Percentiles rank a stretch among this genome's conserved stretches.
Evolutionary conservation across 1,140 invertebrate genomes (phyloP).

Genomic region (Popillia japonica): DNA sequence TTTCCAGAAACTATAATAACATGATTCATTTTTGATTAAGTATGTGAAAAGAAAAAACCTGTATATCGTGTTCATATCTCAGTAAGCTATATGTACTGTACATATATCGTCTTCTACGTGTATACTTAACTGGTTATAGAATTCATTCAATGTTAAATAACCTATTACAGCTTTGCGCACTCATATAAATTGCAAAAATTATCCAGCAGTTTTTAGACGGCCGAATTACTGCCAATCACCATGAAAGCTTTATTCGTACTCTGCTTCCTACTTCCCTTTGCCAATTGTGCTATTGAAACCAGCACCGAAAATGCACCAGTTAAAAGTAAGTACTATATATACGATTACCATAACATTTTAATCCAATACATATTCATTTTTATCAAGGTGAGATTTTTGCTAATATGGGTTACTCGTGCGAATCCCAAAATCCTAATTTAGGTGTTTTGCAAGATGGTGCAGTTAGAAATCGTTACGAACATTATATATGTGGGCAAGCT

Average conservation of each 20-base stretch:
- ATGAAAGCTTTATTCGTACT: background rate
- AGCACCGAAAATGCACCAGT: background rate
- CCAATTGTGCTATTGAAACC: background rate
- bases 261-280: background rate
- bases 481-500: background rate
- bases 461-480: slow-evolving; percentile 4
- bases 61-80: too few relatives aligned
- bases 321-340: background rate
- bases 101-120: too few relatives aligned
- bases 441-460: background rate
- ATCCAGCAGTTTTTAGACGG: too few relatives aligned
- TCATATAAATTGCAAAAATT: too few relatives aligned
- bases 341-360: background rate
- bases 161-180: too few relatives aligned
- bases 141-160: too few relatives aligned
- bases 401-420: background rate
- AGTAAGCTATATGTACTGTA: too few relatives aligned
- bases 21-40: too few relatives aligned
- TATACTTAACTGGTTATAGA: too few relatives aligned
- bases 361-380: background rate
- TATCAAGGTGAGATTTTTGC: background rate
- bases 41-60: too few relatives aligned
- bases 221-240: too few relatives aligned
- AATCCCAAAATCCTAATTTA: background rate
- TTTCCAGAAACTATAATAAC: too few relatives aligned